These are phyloP conservation scores for Opisthocomus hoazin DNA, from an alignment of 2,113 vertebrate species.

Conservation along the genomic window DNA sequence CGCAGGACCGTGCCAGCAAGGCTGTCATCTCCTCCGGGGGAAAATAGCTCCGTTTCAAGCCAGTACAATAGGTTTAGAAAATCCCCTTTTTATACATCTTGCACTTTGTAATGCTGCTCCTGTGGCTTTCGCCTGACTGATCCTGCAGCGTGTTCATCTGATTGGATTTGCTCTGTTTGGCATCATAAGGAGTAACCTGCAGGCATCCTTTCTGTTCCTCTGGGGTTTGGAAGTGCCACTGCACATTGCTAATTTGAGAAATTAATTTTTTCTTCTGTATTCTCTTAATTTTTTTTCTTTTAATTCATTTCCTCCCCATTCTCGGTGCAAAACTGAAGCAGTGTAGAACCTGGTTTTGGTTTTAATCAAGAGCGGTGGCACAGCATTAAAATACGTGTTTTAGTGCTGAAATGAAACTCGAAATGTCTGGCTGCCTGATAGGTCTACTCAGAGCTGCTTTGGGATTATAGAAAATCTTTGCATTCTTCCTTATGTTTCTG, in stretches of 20 bases:
- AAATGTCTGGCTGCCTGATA: neutral
- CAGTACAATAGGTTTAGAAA: constrained; percentile 34
- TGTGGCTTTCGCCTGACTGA: neutral
- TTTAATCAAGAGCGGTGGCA: neutral
- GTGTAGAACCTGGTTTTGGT: neutral
- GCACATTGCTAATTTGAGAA: constrained; percentile 20
- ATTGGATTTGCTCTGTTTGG: constrained; percentile 62
- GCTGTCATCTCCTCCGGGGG: neutral
- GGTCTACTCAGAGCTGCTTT: neutral
- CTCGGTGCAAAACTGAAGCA: neutral
- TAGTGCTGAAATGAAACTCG: neutral
- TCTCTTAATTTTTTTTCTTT: neutral
- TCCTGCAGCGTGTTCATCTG: constrained; percentile 39
- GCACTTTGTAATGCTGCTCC: neutral
- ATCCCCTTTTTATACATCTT: constrained; percentile 20
- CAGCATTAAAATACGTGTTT: neutral
- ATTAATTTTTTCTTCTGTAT: constrained; percentile 16
- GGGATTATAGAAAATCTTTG: neutral
- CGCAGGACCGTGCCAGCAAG: neutral
- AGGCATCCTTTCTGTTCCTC: constrained; percentile 1
- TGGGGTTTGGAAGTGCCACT: neutral
- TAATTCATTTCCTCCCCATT: neutral
- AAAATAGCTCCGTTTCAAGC: neutral
- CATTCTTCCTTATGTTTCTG: neutral
- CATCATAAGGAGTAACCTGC: constrained; percentile 23